Evolutionary conservation across 2,113 vertebrate genomes (phyloP).

Genomic region (Tragelaphus imberbis): DNA sequence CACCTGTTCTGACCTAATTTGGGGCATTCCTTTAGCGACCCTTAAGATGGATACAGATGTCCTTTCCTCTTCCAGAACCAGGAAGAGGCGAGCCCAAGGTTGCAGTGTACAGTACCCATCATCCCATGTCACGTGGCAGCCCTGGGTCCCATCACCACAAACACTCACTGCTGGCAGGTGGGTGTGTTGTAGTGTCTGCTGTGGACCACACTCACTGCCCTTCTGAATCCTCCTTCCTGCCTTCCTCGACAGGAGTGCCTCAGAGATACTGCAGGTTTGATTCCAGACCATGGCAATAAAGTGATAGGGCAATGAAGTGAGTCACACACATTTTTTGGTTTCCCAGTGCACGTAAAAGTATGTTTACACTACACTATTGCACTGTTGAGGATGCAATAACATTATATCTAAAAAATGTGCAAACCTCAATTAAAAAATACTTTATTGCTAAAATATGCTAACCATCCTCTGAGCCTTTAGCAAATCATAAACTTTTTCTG

Average conservation of each 20-base stretch:
- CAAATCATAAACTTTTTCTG: background rate
- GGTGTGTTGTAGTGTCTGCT: background rate
- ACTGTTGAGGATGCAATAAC: background rate
- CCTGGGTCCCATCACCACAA: background rate
- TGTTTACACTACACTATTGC: background rate
- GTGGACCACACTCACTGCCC: background rate
- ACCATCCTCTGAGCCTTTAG: background rate
- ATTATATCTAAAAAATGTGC: background rate
- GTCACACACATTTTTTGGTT: background rate
- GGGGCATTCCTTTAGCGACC: background rate
- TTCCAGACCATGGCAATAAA: background rate
- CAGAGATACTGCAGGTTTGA: background rate
- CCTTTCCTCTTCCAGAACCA: too few species aligned
- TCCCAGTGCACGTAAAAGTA: background rate
- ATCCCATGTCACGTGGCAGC: rapidly evolving
- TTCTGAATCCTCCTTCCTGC: rapidly evolving
- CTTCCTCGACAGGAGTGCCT: background rate
- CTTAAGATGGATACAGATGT: background rate
- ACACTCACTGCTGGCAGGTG: background rate
- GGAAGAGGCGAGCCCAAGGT: background rate
- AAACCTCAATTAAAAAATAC: background rate
- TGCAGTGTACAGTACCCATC: rapidly evolving
- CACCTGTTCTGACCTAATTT: background rate
- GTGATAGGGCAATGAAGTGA: background rate
- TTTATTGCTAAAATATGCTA: background rate